Evolutionary conservation across 2,797 vertebrate genomes (phyloP).

Genomic region (Anableps anableps): DNA sequence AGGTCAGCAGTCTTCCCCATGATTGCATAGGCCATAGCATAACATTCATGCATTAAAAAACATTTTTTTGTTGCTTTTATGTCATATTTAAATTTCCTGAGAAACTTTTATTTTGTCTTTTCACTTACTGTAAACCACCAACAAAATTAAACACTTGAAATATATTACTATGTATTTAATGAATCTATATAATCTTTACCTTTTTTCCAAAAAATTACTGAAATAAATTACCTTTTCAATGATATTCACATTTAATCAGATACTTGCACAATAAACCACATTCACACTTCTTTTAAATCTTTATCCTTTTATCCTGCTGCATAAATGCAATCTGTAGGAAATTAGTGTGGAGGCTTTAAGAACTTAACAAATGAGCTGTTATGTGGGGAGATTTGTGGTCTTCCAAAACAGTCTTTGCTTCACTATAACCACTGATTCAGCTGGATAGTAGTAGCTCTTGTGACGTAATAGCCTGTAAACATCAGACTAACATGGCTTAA

Average conservation of each 20-base stretch:
- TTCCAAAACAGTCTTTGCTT: slow-evolving; percentile 53
- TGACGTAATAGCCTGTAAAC: slow-evolving; percentile 51
- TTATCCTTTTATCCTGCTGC: not conserved
- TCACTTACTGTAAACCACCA: not conserved
- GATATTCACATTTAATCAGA: not conserved
- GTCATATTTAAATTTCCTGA: too few species aligned
- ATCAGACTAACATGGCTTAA: slow-evolving; percentile 50
- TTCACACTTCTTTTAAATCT: slow-evolving; percentile 17
- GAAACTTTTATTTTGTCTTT: not conserved
- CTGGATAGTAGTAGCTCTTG: slow-evolving; percentile 38
- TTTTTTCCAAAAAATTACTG: too few species aligned
- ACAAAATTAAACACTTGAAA: not conserved
- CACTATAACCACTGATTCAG: slow-evolving; percentile 47
- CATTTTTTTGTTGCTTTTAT: too few species aligned
- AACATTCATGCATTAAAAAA: too few species aligned
- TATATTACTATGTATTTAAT: not conserved
- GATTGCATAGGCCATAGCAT: too few species aligned
- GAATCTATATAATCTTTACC: not conserved
- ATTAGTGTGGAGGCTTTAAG: slow-evolving; percentile 33
- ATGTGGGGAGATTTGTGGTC: slow-evolving; percentile 21
- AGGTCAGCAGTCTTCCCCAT: too few species aligned
- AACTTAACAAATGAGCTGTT: slow-evolving; percentile 31
- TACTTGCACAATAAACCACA: not conserved
- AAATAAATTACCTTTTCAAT: not conserved
- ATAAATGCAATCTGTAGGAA: slow-evolving; percentile 35